These are phyloP conservation scores for Orchestia grillus DNA, from an alignment of 1,140 invertebrate genomes.

Conservation along the genomic window DNA sequence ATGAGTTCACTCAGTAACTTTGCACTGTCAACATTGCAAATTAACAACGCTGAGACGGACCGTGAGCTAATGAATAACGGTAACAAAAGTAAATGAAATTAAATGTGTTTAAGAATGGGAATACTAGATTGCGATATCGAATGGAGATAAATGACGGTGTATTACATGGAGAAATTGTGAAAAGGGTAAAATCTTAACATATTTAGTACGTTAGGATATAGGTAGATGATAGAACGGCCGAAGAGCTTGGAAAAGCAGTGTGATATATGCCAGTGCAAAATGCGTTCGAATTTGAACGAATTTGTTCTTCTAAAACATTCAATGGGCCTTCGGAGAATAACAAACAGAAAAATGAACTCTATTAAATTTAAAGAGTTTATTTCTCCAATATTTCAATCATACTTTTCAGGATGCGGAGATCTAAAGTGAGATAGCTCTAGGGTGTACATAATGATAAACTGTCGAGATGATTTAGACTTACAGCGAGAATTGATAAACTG, in stretches of 20 bases:
- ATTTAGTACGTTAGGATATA: not conserved
- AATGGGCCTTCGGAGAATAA: not conserved
- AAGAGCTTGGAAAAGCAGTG: not conserved
- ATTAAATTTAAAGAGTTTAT: not conserved
- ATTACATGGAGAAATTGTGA: not conserved
- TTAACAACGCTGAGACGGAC: not conserved
- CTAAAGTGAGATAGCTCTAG: not conserved
- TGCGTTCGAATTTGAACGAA: not conserved
- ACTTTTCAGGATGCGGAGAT: not conserved
- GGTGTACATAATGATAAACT: too few species aligned
- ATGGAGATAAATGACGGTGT: not conserved
- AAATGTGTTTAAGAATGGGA: not conserved
- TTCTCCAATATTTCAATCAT: not conserved
- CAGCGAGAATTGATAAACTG: not conserved
- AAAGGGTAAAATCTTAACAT: not conserved
- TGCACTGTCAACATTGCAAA: not conserved
- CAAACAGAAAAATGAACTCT: not conserved
- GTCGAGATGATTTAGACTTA: not conserved
- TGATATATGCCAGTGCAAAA: not conserved
- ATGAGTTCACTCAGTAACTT: not conserved
- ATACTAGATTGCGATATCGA: not conserved
- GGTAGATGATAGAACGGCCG: not conserved
- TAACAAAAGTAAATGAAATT: not conserved
- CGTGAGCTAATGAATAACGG: not conserved
- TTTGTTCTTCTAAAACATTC: too few species aligned